Percentiles rank a stretch among this genome's conserved stretches.
Conservation (phyloP, 1,140 invertebrate species). For the roundworm (Caenorhabditis elegans) region WBcel235 BX284603.4:7730501-7731000, state of each 20-base stretch:
- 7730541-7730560: neutral
- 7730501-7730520: neutral
- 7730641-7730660: neutral
- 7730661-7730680: neutral
- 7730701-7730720: too few species aligned
- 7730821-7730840: constrained; percentile 13
- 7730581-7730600: neutral
- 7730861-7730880: neutral
- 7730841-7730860: neutral
- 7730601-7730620: neutral
- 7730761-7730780: too few species aligned
- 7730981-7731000: too few species aligned
- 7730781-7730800: neutral
- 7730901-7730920: too few species aligned
- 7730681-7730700: neutral
- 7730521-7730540: neutral
- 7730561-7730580: neutral
- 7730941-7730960: too few species aligned
- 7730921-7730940: too few species aligned
- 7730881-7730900: too few species aligned
- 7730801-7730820: neutral
- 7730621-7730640: neutral
- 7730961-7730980: too few species aligned
- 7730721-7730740: neutral
- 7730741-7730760: too few species aligned